phyloP scores from a whole-genome alignment of 2,113 vertebrate species.

The Todiramphus chloris region DNA sequence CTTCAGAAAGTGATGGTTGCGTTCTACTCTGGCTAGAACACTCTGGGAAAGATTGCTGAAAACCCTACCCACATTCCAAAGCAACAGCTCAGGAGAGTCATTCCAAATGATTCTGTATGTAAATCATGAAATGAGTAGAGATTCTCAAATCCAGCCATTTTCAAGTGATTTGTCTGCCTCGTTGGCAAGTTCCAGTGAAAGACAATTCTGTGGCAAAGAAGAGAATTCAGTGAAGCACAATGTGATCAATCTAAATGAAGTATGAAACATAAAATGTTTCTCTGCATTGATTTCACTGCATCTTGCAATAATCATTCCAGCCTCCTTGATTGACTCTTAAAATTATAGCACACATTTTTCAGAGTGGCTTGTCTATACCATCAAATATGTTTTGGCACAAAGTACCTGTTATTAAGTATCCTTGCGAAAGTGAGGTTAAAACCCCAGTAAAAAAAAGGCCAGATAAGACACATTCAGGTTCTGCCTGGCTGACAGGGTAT shows the following conservation, averaged over 20 bases:
- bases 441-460: background rate
- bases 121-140: background rate
- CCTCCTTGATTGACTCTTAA: conserved; percentile 27
- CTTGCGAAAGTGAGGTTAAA: background rate
- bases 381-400: background rate
- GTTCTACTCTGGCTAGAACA: background rate
- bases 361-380: background rate
- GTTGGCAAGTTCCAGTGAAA: background rate
- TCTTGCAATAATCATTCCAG: conserved; percentile 43
- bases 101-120: background rate
- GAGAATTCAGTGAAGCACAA: background rate
- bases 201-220: background rate
- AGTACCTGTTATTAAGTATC: background rate
- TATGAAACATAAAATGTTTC: conserved; percentile 28
- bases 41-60: background rate
- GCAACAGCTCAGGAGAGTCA: background rate
- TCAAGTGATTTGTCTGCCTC: background rate
- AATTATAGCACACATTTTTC: conserved; percentile 33
- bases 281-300: conserved; percentile 37
- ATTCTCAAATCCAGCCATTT: background rate
- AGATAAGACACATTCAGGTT: background rate
- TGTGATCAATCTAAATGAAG: conserved; percentile 29
- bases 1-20: background rate
- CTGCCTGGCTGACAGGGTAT: background rate
- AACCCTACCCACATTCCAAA: background rate